Evolutionary conservation across 2,797 vertebrate genomes (phyloP).

Genomic region (Melanotaenia maccullochi): DNA sequence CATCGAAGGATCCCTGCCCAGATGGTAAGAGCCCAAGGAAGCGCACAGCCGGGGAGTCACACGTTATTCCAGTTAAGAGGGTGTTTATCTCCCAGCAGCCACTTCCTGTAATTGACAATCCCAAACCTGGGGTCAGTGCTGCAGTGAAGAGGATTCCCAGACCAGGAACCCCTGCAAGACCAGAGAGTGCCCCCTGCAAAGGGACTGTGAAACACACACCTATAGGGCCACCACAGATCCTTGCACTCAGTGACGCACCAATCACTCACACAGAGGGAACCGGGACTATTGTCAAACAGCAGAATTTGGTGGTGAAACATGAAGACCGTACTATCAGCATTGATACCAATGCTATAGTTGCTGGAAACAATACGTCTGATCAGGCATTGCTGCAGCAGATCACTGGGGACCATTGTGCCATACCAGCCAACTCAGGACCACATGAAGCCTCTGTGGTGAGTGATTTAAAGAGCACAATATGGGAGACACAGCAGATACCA

Average conservation of each 20-base stretch:
- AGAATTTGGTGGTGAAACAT: slow-evolving; percentile 81
- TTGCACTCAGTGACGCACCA: slow-evolving; percentile 85
- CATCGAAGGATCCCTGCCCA: slow-evolving; percentile 83
- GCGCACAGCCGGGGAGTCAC: slow-evolving; percentile 88
- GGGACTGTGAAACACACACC: slow-evolving; percentile 82
- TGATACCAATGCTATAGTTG: slow-evolving; percentile 66
- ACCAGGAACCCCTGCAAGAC: slow-evolving; percentile 82
- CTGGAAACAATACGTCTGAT: slow-evolving; percentile 82
- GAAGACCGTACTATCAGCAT: slow-evolving; percentile 78
- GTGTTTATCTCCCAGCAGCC: slow-evolving; percentile 92
- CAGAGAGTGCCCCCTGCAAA: slow-evolving; percentile 87
- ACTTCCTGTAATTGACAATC: slow-evolving; percentile 77
- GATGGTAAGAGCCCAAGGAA: slow-evolving; percentile 93
- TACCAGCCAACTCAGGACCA: slow-evolving; percentile 84
- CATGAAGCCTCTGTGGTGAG: slow-evolving; percentile 85
- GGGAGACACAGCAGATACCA: slow-evolving; percentile 87
- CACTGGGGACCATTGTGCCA: slow-evolving; percentile 84
- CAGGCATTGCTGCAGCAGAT: slow-evolving; percentile 89
- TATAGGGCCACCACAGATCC: slow-evolving; percentile 79
- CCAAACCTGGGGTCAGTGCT: slow-evolving; percentile 78
- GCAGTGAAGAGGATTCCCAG: slow-evolving; percentile 86
- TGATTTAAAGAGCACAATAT: slow-evolving; percentile 90
- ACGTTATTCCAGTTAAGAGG: slow-evolving; percentile 93
- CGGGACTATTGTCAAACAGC: slow-evolving; percentile 81
- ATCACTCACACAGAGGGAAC: slow-evolving; percentile 77